Percentiles rank a stretch among this genome's conserved stretches.
These are phyloP conservation scores for Drosophila bocqueti DNA, from an alignment of 1,140 invertebrate genomes.

Conservation along the genomic window DNA sequence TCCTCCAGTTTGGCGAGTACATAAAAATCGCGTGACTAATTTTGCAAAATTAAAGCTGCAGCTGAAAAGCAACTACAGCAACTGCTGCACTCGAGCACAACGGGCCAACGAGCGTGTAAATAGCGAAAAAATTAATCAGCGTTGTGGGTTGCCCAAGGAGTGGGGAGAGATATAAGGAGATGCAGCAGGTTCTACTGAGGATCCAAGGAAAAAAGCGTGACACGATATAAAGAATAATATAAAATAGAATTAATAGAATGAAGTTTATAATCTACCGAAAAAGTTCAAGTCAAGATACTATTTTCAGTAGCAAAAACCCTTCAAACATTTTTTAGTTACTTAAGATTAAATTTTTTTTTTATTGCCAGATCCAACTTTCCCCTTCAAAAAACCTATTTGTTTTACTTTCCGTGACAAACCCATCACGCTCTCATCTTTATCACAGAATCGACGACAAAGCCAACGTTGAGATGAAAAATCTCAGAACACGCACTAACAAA, in stretches of 20 bases:
- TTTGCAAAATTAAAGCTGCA: slow-evolving; percentile 79
- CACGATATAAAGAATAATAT: slow-evolving; percentile 12
- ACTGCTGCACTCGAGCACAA: slow-evolving; percentile 47
- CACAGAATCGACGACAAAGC: slow-evolving; percentile 2
- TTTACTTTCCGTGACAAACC: not conserved
- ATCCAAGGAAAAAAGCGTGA: slow-evolving; percentile 41
- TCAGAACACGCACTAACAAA: slow-evolving; percentile 79
- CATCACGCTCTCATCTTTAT: slow-evolving; percentile 42
- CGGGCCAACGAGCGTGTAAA: slow-evolving; percentile 79
- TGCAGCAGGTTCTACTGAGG: slow-evolving; percentile 36
- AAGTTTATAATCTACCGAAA: not conserved
- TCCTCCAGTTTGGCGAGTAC: slow-evolving; percentile 61
- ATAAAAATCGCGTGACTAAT: slow-evolving; percentile 84
- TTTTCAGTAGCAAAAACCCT: too few relatives aligned
- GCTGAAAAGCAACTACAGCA: slow-evolving; percentile 33
- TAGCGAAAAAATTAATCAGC: slow-evolving; percentile 83
- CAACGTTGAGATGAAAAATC: slow-evolving; percentile 66
- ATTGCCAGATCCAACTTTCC: not conserved
- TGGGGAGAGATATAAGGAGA: slow-evolving; percentile 17
- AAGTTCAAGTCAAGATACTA: not conserved
- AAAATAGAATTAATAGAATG: not conserved
- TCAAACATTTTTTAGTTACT: too few relatives aligned
- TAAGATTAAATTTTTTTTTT: too few relatives aligned
- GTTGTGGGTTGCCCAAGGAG: slow-evolving; percentile 22
- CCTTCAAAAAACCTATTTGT: not conserved